Conservation (phyloP, 2,797 vertebrate species). For the Menidia menidia region DNA sequence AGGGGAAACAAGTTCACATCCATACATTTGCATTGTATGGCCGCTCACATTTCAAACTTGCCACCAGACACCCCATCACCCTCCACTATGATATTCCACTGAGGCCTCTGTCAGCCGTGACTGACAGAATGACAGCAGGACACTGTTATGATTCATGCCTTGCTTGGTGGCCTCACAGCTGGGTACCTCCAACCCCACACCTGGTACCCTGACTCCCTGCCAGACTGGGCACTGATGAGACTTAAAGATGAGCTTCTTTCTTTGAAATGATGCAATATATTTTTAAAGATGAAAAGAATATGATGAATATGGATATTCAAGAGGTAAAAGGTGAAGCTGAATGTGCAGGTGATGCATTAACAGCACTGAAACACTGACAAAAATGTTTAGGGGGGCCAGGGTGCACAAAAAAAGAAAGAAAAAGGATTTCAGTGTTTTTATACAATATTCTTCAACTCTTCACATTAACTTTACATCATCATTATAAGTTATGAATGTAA, state of each 20-base stretch:
- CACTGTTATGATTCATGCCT: conserved; percentile 74
- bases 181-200: conserved; percentile 77
- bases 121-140: conserved; percentile 75
- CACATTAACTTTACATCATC: too few relatives aligned
- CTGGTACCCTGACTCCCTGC: conserved; percentile 74
- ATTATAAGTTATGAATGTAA: too few relatives aligned
- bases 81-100: conserved; percentile 54
- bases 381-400: not conserved
- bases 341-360: conserved; percentile 15
- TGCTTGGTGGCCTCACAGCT: conserved; percentile 80
- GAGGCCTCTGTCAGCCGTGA: conserved; percentile 75
- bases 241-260: conserved; percentile 13
- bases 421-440: too few relatives aligned
- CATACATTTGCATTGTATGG: conserved; percentile 14
- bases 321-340: not conserved
- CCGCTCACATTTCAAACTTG: conserved; percentile 43
- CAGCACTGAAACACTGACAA: conserved; percentile 27
- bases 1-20: not conserved
- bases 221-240: conserved; percentile 27
- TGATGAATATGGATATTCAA: conserved; percentile 41
- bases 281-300: conserved; percentile 21
- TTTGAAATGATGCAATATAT: conserved; percentile 12
- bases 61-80: conserved; percentile 55
- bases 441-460: too few relatives aligned
- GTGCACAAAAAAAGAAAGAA: too few relatives aligned